Base-by-base conservation (phyloP, 2,888 invertebrate species). In the Lordiphosa andalusiaca region DNA sequence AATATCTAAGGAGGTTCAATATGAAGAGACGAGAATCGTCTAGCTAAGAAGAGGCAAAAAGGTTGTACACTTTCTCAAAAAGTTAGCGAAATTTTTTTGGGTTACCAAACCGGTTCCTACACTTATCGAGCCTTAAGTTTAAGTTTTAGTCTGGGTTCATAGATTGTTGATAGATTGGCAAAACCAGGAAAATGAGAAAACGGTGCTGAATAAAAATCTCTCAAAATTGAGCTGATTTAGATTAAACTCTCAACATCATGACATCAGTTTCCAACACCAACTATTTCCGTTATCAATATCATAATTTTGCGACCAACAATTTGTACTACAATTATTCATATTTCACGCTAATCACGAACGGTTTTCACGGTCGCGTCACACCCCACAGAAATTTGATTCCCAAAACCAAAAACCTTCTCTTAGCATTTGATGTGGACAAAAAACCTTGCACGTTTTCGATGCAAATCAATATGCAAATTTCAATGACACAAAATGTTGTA, bases 401-500 rank as follows among this genome's bases (percentile, higher is more conserved):
- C 16, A 33, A 44, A 38, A 42, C 0, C 10, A 16, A 44, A 44
- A 44, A 44, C 30, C 44, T 44, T 44, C 16, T 44, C 33, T 33
- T 16, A 33, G 16, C 30, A 10, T 44, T 44, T 25, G 30, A 16
- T 44, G 16, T 44, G 44, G 30, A 6, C 13, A 35, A 42, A 53
- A 71, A 53, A 62, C 41, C 44, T 50, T 40, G 53, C 77, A 81
- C 67, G 59, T 44, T 62, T 65, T 25, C 54, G 54, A 81, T 68
- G 60, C 46, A 61, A 71, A 78, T 71, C 61, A 54, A 71, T 57
- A 84, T 81, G 82, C 64, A 69, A 81, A 73, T 81, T 66, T 69
- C 77, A 84, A 66, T 78, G 83, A 41, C 80, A 62, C 19, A n/a
- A 12, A 52, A 58, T 53, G 39, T 55, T 63, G 65, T 46, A 76